These are phyloP conservation scores for Pachyrhynchus sulphureomaculatus DNA, from an alignment of 1,140 invertebrate species.

Conservation along the genomic window DNA sequence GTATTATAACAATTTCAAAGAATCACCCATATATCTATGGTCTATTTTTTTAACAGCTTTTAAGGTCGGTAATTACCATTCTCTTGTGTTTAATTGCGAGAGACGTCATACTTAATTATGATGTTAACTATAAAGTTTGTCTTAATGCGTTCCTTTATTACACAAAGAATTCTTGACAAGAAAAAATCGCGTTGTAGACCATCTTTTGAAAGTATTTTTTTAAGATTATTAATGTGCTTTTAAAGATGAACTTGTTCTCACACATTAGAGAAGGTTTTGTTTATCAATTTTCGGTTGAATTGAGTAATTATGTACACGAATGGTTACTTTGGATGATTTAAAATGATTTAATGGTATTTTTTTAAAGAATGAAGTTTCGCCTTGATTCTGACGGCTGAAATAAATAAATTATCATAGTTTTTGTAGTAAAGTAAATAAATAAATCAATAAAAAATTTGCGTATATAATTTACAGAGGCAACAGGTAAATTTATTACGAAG, in stretches of 20 bases:
- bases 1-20: too few relatives aligned
- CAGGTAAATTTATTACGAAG: too few relatives aligned
- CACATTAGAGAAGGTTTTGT: constrained; percentile 4
- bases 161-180: constrained; percentile 1
- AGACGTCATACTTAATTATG: not conserved
- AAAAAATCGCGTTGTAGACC: not conserved
- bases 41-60: constrained; percentile 2
- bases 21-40: too few relatives aligned
- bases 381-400: not conserved
- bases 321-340: not conserved
- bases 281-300: constrained; percentile 9
- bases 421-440: too few relatives aligned
- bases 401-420: too few relatives aligned
- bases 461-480: too few relatives aligned
- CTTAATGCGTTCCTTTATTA: not conserved
- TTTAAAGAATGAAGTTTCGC: not conserved
- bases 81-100: not conserved
- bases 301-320: constrained; percentile 1
- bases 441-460: too few relatives aligned
- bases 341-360: too few relatives aligned
- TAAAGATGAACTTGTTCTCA: constrained; percentile 4
- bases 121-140: not conserved
- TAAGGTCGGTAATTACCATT: not conserved
- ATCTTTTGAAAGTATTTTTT: not conserved
- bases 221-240: constrained; percentile 2